phyloP scores from a whole-genome alignment of 2,797 vertebrate species.

The Myoxocephalus aenaeus region DNA sequence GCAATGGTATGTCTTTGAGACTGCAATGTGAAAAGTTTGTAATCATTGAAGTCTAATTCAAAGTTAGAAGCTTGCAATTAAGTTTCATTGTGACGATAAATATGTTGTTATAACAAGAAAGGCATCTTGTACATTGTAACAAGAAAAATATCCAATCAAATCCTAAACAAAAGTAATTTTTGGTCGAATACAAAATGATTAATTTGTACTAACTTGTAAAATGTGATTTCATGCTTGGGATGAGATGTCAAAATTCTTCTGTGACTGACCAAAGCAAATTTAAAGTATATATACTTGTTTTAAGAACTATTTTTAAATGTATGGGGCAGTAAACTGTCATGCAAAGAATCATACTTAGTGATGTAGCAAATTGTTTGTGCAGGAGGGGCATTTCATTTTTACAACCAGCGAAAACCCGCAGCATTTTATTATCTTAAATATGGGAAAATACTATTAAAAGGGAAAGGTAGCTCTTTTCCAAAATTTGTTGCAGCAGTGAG shows the following conservation, averaged over 20 bases:
- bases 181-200: background rate
- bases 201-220: background rate
- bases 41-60: background rate
- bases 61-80: background rate
- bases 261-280: background rate
- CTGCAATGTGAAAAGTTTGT: background rate
- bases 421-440: slow-evolving; percentile 6
- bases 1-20: background rate
- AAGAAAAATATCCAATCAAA: background rate
- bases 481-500: background rate
- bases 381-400: background rate
- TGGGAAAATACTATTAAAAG: slow-evolving; percentile 4
- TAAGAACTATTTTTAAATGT: background rate
- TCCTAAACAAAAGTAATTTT: background rate
- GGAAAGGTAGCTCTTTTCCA: background rate
- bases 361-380: background rate
- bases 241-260: background rate
- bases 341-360: background rate
- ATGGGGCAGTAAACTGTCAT: background rate
- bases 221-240: background rate
- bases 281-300: background rate
- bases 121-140: background rate
- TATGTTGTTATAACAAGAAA: background rate
- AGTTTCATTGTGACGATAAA: background rate
- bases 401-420: background rate